Conservation (phyloP, 1,140 invertebrate species). For the Pseudomyrmex concolor region DNA sequence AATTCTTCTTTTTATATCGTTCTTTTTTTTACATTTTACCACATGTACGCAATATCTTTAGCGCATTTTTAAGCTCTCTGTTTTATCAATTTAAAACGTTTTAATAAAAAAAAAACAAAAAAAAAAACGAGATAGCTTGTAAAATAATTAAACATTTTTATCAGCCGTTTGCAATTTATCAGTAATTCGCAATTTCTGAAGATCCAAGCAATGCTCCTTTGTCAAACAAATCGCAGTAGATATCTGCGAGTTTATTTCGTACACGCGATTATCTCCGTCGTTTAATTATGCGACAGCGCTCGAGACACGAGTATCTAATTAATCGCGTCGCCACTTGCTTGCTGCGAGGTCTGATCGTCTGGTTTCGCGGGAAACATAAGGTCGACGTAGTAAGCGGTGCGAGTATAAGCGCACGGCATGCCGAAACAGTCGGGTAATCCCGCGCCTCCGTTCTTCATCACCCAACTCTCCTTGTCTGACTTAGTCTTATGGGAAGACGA, state of each 20-base stretch:
- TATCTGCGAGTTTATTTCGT: background rate
- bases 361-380: slow-evolving; percentile 8
- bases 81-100: no score
- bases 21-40: background rate
- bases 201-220: background rate
- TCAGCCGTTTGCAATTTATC: no score
- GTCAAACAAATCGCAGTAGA: background rate
- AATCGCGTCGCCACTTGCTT: slow-evolving; percentile 13
- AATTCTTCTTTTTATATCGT: background rate
- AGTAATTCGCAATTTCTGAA: background rate
- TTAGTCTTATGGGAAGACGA: slow-evolving; percentile 51
- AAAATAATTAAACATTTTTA: slow-evolving; percentile 1
- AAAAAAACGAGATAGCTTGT: background rate
- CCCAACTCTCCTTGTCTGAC: slow-evolving; percentile 22
- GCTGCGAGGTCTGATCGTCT: slow-evolving; percentile 11
- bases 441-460: background rate
- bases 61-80: no score
- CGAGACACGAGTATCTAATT: slow-evolving; percentile 38
- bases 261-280: background rate
- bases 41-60: no score
- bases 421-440: slow-evolving; percentile 25
- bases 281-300: slow-evolving; percentile 24
- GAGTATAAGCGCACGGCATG: background rate
- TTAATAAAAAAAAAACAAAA: no score
- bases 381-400: background rate